Conservation (phyloP, 2,797 vertebrate genomes). For the Tokudaia muenninki region DNA sequence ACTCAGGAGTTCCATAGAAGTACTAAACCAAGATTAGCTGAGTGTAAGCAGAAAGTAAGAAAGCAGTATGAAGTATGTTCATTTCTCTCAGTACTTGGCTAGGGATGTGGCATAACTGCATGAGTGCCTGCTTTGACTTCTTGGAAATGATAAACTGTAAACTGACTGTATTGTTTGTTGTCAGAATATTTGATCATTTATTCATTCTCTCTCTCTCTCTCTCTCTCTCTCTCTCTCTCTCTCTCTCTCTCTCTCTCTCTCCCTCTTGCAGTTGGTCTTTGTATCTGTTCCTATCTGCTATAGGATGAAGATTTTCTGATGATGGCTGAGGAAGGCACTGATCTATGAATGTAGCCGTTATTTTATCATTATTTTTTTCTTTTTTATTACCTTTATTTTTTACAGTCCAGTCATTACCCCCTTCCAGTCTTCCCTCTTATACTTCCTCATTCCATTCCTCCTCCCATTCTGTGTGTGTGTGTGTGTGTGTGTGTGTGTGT, state of each 20-base stretch:
- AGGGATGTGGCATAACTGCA: neutral
- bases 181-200: no score
- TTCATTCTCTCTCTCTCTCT: no score
- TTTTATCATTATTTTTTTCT: no score
- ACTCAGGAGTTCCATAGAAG: neutral
- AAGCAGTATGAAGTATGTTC: neutral
- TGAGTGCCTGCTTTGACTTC: neutral
- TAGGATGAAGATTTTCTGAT: neutral
- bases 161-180: neutral
- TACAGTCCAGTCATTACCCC: no score
- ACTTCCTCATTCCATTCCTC: no score
- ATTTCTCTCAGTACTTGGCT: neutral
- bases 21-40: neutral
- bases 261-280: neutral
- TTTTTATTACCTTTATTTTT: no score
- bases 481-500: no score
- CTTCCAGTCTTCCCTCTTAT: no score
- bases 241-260: neutral
- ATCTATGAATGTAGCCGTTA: neutral
- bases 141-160: neutral
- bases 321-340: neutral
- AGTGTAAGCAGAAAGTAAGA: neutral
- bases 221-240: neutral
- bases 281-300: neutral
- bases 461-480: no score